A percentile compares a stretch with the other conserved stretches of the same genome.
phyloP scores from a whole-genome alignment of 1,140 invertebrate genomes.

The Caenorhabditis tropicalis region DNA sequence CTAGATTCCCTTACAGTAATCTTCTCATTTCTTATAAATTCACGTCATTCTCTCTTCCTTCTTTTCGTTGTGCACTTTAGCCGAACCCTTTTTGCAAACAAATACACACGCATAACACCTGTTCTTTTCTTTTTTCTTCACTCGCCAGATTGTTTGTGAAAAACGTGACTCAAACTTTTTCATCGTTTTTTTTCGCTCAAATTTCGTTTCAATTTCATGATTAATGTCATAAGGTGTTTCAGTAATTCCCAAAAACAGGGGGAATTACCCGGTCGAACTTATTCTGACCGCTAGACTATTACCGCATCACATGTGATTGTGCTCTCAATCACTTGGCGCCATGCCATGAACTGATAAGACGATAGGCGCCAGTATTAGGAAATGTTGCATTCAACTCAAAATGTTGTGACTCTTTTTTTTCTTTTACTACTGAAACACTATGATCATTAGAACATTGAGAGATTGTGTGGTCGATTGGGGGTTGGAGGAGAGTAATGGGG shows the following conservation, averaged over 20 bases:
- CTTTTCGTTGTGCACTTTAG: conserved; percentile 3
- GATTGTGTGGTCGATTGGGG: no score
- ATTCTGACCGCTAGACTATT: conserved; percentile 33
- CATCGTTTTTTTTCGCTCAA: background rate
- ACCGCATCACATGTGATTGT: conserved; percentile 6
- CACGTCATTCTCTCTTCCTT: background rate
- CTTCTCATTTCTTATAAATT: background rate
- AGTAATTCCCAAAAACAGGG: background rate
- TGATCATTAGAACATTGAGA: conserved; percentile 11
- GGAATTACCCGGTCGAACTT: background rate
- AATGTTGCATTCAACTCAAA: background rate
- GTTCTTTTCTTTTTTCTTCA: conserved; percentile 16
- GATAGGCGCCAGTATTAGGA: background rate
- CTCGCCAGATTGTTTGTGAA: background rate
- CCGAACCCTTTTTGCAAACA: conserved; percentile 41
- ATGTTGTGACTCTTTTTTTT: background rate
- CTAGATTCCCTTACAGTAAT: background rate
- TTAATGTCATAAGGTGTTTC: background rate
- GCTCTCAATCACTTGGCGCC: background rate
- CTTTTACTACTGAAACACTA: background rate
- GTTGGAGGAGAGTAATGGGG: background rate
- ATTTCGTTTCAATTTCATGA: background rate
- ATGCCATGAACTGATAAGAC: background rate
- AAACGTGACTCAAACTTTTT: background rate
- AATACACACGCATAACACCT: conserved; percentile 43